Base-by-base conservation (phyloP, 2,797 vertebrate genomes). In the Mus spretus region DNA sequence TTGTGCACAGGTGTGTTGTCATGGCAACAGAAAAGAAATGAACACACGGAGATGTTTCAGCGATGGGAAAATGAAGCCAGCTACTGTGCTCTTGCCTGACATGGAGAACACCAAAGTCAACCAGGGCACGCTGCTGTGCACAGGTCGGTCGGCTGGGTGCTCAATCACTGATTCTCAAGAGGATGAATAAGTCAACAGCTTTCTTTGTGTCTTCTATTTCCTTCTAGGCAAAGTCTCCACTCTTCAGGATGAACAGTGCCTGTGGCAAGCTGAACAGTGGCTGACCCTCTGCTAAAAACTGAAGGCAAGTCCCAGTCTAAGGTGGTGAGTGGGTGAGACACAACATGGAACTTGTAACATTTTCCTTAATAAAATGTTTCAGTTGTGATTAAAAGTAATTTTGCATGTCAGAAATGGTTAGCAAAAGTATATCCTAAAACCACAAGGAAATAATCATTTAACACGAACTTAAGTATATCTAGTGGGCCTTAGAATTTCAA, bases 241-340 rank as follows among this genome's bases (percentile, higher is more conserved):
- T 89, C 82, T 65, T 55, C 65, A 65, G 50, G 13, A 34, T 92
- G 40, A 57, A 37, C 53, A 83, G 17, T 74, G 31, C 20, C 94
- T 20, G 1, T 57, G 55, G 53, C 93, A 83, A 95, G 34, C 6
- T 81, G 26, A 44, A 1, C 26, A 92, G 40, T 17, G 93, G 20
- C 63, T 93, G 10, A 34, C 80, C 96, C 83, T 61, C 61, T 55
- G 91, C 82, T 47, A 81, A 92, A 97, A 94, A 50, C 94, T 47
- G 82, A 70, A 70, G n/a, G 63, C 63, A 88, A 96, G 89, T 91
- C 79, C 20, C 55, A 94, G 20, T 0, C 0, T 34, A 24, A 40
- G 87, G 59, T 77, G 50, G 13, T 37, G 34, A 44, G 17, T 61
- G 22, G 74, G 6, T 72, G 24, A 81, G 78, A 53, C 13, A 47